Percentiles rank a stretch among this genome's conserved stretches.
Conservation (phyloP, 1,140 invertebrate species). For the Artemia franciscana region DNA sequence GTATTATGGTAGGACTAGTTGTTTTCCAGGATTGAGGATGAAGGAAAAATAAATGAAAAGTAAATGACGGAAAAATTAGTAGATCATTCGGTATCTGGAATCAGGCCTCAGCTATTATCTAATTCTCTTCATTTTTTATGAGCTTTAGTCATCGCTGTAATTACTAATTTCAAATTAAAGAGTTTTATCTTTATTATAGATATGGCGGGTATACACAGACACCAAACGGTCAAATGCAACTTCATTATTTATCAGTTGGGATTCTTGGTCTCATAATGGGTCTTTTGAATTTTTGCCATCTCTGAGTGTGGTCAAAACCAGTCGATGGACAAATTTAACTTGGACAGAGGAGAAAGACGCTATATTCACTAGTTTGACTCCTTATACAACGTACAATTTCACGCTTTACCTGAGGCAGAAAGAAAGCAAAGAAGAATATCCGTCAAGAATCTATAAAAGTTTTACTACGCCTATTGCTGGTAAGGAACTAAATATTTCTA, state of each 20-base stretch:
- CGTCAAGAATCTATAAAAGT: slow-evolving; percentile 31
- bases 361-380: slow-evolving; percentile 34
- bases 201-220: slow-evolving; percentile 28
- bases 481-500: slow-evolving; percentile 15
- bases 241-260: slow-evolving; percentile 30
- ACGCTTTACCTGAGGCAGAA: slow-evolving; percentile 42
- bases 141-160: too few species aligned
- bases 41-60: too few species aligned
- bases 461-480: slow-evolving; percentile 36
- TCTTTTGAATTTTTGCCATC: slow-evolving; percentile 34
- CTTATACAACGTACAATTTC: slow-evolving; percentile 47
- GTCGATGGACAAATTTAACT: slow-evolving; percentile 11
- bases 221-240: slow-evolving; percentile 24
- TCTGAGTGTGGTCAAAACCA: slow-evolving; percentile 20
- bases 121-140: too few species aligned
- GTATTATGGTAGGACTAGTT: too few species aligned
- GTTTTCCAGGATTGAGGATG: too few species aligned
- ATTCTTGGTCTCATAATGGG: slow-evolving; percentile 18
- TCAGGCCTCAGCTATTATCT: too few species aligned
- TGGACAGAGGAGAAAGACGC: slow-evolving; percentile 29
- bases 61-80: too few species aligned
- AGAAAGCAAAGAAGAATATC: slow-evolving; percentile 18
- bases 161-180: too few species aligned
- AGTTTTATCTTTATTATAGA: too few species aligned
- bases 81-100: too few species aligned